Base-by-base conservation (phyloP, 2,113 vertebrate species). In the Cygnus buccinator region DNA sequence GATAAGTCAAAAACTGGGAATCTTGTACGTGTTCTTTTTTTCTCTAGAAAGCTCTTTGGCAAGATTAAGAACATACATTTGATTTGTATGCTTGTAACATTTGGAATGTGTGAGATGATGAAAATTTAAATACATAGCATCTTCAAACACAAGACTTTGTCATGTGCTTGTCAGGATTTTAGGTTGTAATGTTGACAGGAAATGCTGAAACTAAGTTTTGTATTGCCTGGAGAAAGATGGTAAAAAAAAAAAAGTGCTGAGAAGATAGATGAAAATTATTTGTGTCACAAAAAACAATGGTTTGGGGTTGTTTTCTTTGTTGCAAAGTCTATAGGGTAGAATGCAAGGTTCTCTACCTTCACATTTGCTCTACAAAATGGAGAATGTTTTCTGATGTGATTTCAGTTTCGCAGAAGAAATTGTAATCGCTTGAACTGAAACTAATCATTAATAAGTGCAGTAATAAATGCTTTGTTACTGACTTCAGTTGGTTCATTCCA, bases 91-190 rank as follows among this genome's bases (percentile, higher is more conserved):
- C 87, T 81, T 93, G 87, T 87, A 95, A 84, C 94, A 95, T 96
- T 96, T 97, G 95, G 90, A 46, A 95, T 93, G 90, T 95, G 85
- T 90, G 92, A 94, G 86, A 90, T 55, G 75, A 88, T 96, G 93
- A 96, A 95, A 96, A 95, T 94, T 96, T 93, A 95, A 97, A 96
- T 95, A 61, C 68, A 88, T 74, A 94, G 57, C 88, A 89, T 94
- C 76, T 92, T 96, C 90, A 68, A 77, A 79, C 61, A 89, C 88
- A 94, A 92, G 92, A 75, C 71, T 95, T 76, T 93, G 94, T 96
- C 93, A 57, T 97, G 90, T 93, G 68, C 63, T 89, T 96, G 92
- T 96, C 93, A 96, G 80, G 73, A 89, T 94, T 90, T 95, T 80
- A 72, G 86, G 58, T 83, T 96, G 73, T 90, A 86, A 90, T 61